phyloP scores from a whole-genome alignment of 2,888 invertebrate species.

The Microdon myrmicae region DNA sequence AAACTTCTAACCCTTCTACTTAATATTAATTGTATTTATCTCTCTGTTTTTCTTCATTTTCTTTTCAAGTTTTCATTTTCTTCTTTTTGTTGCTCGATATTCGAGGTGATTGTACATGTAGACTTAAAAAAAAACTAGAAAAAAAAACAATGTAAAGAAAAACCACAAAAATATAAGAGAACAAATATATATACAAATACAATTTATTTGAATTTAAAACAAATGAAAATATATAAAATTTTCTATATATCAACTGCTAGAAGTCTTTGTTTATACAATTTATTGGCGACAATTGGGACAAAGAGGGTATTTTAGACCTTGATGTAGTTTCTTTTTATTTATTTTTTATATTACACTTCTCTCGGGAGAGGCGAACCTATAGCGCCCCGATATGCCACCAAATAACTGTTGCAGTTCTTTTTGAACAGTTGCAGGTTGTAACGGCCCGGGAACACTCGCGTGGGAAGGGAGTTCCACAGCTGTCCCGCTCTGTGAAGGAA shows the following conservation, averaged over 20 bases:
- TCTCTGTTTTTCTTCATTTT: slow-evolving; percentile 19
- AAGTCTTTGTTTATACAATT: neutral
- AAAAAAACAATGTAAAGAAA: slow-evolving; percentile 21
- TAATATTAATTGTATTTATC: slow-evolving; percentile 26
- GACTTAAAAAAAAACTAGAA: slow-evolving; percentile 41
- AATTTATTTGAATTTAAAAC: slow-evolving; percentile 56
- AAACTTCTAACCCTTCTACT: slow-evolving; percentile 3
- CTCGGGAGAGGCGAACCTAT: too few species aligned
- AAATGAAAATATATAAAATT: slow-evolving; percentile 31
- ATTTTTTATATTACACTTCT: too few species aligned
- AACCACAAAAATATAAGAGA: slow-evolving; percentile 46
- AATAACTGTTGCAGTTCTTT: too few species aligned
- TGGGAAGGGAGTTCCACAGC: too few species aligned
- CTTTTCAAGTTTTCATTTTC: slow-evolving; percentile 20
- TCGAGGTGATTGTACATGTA: slow-evolving; percentile 53
- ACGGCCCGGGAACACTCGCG: too few species aligned
- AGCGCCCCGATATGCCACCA: too few species aligned
- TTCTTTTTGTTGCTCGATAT: slow-evolving; percentile 54
- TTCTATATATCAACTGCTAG: slow-evolving; percentile 40
- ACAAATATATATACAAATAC: slow-evolving; percentile 55
- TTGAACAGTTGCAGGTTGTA: too few species aligned
- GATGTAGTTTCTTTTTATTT: slow-evolving; percentile 1
- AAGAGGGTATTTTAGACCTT: neutral
- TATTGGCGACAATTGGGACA: slow-evolving; percentile 1
- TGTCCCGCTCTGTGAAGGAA: too few species aligned